Conservation (phyloP, 2,797 vertebrate genomes). For the Heterohyrax brucei region DNA sequence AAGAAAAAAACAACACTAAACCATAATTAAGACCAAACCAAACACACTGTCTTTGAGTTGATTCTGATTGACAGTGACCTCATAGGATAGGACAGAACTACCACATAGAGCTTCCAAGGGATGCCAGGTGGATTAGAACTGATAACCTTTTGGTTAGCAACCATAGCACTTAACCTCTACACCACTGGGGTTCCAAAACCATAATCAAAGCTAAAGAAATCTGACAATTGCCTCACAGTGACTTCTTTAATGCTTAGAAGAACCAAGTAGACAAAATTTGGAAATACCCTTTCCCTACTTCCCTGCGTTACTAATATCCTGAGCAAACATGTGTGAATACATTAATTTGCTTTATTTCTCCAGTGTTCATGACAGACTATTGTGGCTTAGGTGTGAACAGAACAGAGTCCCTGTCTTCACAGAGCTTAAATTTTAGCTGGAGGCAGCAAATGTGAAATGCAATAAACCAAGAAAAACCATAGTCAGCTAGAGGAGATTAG, state of each 20-base stretch:
- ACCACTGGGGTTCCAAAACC: no score
- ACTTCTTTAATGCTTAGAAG: background rate
- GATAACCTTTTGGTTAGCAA: no score
- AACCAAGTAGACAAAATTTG: background rate
- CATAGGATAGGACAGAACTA: no score
- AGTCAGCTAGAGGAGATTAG: background rate
- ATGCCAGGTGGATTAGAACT: no score
- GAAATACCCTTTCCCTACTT: background rate
- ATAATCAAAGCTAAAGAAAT: background rate
- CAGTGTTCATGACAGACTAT: background rate
- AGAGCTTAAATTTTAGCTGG: background rate
- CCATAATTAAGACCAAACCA: no score
- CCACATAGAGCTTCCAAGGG: no score
- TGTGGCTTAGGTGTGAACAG: background rate
- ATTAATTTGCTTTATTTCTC: background rate
- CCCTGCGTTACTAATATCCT: background rate
- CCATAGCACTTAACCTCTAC: no score
- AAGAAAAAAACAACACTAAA: no score
- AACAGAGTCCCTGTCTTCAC: background rate
- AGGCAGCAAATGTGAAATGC: background rate
- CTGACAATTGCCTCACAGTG: background rate
- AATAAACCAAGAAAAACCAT: fast-evolving
- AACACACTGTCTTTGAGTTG: no score
- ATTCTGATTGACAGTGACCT: no score
- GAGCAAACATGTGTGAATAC: background rate